phyloP scores from a whole-genome alignment of 2,888 invertebrate genomes.

The Eubasilissa splendida region DNA sequence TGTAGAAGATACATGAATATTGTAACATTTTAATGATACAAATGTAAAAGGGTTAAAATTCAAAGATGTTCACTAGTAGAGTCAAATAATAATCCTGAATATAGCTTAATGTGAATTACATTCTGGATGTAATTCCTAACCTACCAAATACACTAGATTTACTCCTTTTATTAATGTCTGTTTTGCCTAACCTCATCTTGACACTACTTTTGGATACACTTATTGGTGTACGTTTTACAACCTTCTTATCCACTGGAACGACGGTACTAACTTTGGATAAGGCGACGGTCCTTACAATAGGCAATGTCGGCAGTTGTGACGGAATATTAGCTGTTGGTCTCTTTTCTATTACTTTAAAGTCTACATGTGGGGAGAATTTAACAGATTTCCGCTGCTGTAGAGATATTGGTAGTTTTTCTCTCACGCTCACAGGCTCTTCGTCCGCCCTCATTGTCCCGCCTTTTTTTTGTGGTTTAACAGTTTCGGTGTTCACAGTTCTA shows the following conservation, averaged over 20 bases:
- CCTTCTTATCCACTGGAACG: constrained; percentile 36
- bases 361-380: constrained; percentile 68
- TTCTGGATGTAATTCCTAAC: constrained; percentile 50
- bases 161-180: constrained; percentile 39
- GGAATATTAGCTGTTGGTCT: constrained; percentile 24
- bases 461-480: constrained; percentile 64
- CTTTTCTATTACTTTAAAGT: constrained; percentile 68
- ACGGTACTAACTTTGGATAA: constrained; percentile 39
- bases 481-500: constrained; percentile 65
- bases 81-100: neutral
- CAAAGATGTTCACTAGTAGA: neutral
- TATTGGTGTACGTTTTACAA: constrained; percentile 44
- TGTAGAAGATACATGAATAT: no score
- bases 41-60: no score
- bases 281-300: constrained; percentile 45
- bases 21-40: no score
- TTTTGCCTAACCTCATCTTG: constrained; percentile 53
- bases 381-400: constrained; percentile 66
- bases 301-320: neutral
- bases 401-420: constrained; percentile 66
- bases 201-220: constrained; percentile 41
- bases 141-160: constrained; percentile 54
- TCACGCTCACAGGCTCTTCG: constrained; percentile 67
- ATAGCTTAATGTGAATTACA: constrained; percentile 11
- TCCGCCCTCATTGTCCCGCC: constrained; percentile 69